These are phyloP conservation scores for Hippolais icterina DNA, from an alignment of 2,113 vertebrate genomes.

Conservation along the genomic window DNA sequence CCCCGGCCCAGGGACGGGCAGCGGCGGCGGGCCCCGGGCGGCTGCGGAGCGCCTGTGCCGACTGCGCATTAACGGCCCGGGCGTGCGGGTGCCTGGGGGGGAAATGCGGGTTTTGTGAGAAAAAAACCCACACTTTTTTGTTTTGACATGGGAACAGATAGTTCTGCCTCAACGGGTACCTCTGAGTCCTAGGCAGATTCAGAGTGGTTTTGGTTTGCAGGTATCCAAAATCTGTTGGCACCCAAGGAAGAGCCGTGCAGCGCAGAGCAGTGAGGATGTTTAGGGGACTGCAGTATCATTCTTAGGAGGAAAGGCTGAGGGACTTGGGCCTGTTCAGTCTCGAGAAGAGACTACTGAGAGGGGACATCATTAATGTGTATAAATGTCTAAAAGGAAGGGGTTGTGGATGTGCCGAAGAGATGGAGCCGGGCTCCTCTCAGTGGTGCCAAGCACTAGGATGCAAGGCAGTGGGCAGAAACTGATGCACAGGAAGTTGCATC, in stretches of 20 bases:
- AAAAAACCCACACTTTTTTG: background rate
- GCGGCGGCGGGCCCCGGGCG: background rate
- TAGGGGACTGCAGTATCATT: background rate
- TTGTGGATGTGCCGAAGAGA: too few species aligned
- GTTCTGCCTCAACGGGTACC: background rate
- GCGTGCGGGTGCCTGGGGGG: background rate
- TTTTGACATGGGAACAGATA: background rate
- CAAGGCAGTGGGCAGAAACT: background rate
- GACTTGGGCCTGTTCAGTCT: background rate
- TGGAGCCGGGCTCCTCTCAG: background rate
- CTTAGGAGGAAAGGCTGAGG: background rate
- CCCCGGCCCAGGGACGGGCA: background rate
- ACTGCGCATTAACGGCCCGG: background rate
- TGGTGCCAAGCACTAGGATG: background rate
- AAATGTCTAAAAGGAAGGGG: background rate
- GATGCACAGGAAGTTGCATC: background rate
- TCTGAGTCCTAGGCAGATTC: conserved; percentile 51
- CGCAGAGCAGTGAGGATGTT: background rate
- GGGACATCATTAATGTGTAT: background rate
- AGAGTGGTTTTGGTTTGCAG: conserved; percentile 76
- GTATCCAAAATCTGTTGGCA: conserved; percentile 87
- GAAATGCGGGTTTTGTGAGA: background rate
- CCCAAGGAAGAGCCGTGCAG: conserved; percentile 61
- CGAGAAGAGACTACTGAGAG: background rate
- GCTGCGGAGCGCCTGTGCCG: background rate